Evolutionary conservation across 2,797 vertebrate species (phyloP).

Genomic region (Steatocranus sp.): DNA sequence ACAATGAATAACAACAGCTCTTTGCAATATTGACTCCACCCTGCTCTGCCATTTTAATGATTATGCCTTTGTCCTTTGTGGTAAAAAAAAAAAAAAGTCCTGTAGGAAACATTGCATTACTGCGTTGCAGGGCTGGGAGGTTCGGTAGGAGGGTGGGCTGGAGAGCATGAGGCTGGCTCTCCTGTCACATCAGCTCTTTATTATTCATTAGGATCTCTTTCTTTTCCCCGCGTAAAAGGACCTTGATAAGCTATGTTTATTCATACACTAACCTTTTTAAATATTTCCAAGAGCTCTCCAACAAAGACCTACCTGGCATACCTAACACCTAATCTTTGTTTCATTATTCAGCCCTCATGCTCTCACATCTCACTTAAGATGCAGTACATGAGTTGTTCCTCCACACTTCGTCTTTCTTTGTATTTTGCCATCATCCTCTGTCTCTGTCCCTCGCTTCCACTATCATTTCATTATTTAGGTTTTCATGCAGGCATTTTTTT

Average conservation of each 20-base stretch:
- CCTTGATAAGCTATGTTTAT: conserved; percentile 99
- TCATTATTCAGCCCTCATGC: conserved; percentile 94
- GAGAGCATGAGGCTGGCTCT: conserved; percentile 82
- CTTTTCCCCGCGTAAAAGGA: conserved; percentile 85
- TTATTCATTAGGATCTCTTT: conserved; percentile 94
- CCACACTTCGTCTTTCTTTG: conserved; percentile 60
- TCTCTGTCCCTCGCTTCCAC: conserved; percentile 45
- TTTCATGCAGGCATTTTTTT: background rate
- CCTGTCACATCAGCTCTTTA: conserved; percentile 87
- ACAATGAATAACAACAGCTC: conserved; percentile 64
- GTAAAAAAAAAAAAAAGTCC: conserved; percentile 32
- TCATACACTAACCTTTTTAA: conserved; percentile 99
- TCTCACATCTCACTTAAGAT: conserved; percentile 87
- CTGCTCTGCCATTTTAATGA: conserved; percentile 77
- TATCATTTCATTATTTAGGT: conserved; percentile 53
- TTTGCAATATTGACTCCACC: conserved; percentile 85
- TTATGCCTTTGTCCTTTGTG: conserved; percentile 87
- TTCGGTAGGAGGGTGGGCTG: conserved; percentile 54
- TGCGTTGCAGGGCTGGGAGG: conserved; percentile 58
- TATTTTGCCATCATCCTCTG: conserved; percentile 46
- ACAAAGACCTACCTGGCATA: conserved; percentile 91
- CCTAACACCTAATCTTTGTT: conserved; percentile 92
- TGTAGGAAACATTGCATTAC: conserved; percentile 91
- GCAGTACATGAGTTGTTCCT: conserved; percentile 86
- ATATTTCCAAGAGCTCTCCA: conserved; percentile 96